These are phyloP conservation scores for Galeopterus variegatus DNA, from an alignment of 2,113 vertebrate species.

Conservation along the genomic window DNA sequence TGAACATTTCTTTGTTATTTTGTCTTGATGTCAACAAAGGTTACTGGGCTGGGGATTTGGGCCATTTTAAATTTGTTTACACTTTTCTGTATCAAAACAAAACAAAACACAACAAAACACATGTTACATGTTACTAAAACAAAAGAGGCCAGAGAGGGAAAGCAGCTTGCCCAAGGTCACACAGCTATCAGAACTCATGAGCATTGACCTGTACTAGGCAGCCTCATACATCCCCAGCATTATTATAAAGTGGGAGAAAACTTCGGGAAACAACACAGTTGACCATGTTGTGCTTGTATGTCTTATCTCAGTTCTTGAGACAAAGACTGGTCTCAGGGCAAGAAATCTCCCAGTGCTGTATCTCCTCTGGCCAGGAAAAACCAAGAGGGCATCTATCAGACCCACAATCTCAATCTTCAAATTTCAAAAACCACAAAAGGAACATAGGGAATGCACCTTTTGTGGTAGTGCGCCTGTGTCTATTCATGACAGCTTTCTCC, in stretches of 20 bases:
- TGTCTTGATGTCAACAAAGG: not conserved
- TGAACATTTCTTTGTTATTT: constrained; percentile 27
- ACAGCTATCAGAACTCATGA: not conserved
- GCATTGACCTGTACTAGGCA: not conserved
- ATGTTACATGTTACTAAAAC: not conserved
- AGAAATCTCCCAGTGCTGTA: not conserved
- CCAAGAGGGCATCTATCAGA: not conserved
- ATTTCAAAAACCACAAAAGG: not conserved
- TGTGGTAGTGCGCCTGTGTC: not conserved
- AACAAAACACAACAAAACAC: constrained; percentile 3
- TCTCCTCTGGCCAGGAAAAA: not conserved
- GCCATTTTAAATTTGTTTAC: constrained; percentile 31
- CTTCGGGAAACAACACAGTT: not conserved
- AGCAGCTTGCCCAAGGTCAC: not conserved
- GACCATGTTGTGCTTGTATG: not conserved
- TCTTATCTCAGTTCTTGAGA: constrained; percentile 2
- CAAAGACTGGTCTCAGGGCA: not conserved
- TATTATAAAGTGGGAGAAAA: not conserved
- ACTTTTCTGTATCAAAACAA: constrained; percentile 47
- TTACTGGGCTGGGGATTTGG: not conserved
- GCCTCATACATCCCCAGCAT: not conserved
- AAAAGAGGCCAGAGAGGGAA: constrained; percentile 29
- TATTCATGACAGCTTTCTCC: not conserved
- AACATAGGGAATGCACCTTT: not conserved
- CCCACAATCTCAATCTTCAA: constrained; percentile 2